Evolutionary conservation across 2,888 invertebrate species (phyloP), one percentile per base, ranked within the genome.

Genomic region (Ethmia dodecea): DNA sequence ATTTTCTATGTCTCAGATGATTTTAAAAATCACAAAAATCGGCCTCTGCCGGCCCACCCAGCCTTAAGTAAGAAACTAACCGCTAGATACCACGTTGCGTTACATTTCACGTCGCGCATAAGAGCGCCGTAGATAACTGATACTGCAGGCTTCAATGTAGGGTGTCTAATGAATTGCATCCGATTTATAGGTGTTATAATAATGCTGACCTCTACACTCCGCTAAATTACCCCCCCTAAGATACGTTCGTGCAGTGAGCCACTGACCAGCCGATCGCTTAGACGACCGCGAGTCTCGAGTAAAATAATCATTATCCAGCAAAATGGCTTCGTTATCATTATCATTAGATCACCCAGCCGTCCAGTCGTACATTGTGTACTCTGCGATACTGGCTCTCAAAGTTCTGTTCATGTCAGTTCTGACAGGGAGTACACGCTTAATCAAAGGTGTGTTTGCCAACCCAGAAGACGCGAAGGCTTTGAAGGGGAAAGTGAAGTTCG

Each of bases 321-420:
- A 53, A 51, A 72, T 73, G 73, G 61, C 51, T 32, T 60, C 50
- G 31, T n/a, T n/a, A n/a, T 42, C 45, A 11, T 38, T 76, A 40
- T 41, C 62, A n/a, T 31, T 72, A 20, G 39, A 60, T 14, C 55
- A 56, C 38, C 61, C 71, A 13, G 52, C 62, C 9, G 68, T 80
- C 35, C 73, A 74, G 43, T 64, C 76, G n/a, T 81, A 64, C 43
- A 71, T 81, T 13, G 52, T 73, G 31, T 71, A 80, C 49, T 64
- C 76, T 2, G 69, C 76, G 2, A 65, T 81, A 42, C 50, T 81
- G 22, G 72, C 75, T 9, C 37, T 81, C 11, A 83, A 83, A 38
- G 14, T 81, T 33, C 37, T 83, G 14, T 42, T 47, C 2, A 25
- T 81, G 33, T 40, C 65, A 3, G 22, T 42, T 5, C 28, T 80